These are phyloP conservation scores for Acipenser oxyrinchus DNA, from an alignment of 2,797 vertebrate genomes.

Conservation along the genomic window DNA sequence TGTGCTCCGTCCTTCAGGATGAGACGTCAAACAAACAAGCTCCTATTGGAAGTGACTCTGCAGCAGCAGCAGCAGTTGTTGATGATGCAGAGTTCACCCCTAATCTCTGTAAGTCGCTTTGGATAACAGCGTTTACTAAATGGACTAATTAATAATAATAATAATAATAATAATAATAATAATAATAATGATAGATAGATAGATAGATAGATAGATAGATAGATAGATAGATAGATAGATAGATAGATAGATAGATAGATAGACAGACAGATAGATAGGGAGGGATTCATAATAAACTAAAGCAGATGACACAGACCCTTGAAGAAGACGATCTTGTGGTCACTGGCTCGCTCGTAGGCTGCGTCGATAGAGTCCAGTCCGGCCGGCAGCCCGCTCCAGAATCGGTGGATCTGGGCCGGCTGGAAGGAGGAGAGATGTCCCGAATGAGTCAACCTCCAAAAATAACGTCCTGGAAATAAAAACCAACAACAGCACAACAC, in stretches of 20 bases:
- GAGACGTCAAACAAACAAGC: too few relatives aligned
- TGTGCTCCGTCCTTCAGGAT: too few relatives aligned
- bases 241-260: background rate
- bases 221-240: constrained; percentile 1
- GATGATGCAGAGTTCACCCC: too few relatives aligned
- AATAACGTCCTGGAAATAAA: constrained; percentile 43
- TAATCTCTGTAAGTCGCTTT: too few relatives aligned
- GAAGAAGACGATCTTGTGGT: constrained; percentile 63
- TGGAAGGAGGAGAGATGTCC: constrained; percentile 46
- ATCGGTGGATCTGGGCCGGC: constrained; percentile 41
- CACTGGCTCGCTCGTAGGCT: constrained; percentile 54
- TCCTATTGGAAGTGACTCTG: too few relatives aligned
- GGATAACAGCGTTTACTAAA: too few relatives aligned
- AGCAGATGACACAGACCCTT: constrained; percentile 36
- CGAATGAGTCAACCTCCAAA: constrained; percentile 56
- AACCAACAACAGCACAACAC: background rate
- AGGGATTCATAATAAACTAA: background rate
- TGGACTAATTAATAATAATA: too few relatives aligned
- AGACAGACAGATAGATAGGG: background rate
- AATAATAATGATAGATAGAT: background rate
- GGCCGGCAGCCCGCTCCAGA: constrained; percentile 57
- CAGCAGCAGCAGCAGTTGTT: too few relatives aligned
- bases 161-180: background rate
- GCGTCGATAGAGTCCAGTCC: constrained; percentile 43
- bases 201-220: constrained; percentile 1